Conservation (phyloP, 1,140 invertebrate species). For the Drosophila asahinai region DNA sequence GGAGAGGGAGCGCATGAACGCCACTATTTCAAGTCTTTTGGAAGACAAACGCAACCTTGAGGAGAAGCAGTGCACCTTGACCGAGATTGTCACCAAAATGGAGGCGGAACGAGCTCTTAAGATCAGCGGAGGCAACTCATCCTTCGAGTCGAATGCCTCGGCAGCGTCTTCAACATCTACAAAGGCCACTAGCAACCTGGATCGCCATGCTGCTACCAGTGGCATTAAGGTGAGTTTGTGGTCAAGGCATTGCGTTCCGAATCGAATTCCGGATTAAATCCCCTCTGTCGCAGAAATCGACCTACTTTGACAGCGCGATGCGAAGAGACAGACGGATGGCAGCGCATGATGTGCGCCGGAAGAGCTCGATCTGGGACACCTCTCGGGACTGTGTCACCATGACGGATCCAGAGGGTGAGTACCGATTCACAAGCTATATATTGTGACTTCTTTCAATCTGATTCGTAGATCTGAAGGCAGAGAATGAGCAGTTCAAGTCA, state of each 20-base stretch:
- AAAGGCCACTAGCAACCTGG: no score
- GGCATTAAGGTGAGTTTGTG: no score
- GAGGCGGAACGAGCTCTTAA: constrained; percentile 26
- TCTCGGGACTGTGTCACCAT: constrained; percentile 37
- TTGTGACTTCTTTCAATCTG: no score
- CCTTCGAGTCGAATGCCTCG: constrained; percentile 55
- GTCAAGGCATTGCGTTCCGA: no score
- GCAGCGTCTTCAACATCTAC: neutral
- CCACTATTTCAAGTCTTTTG: constrained; percentile 57
- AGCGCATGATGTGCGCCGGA: constrained; percentile 32
- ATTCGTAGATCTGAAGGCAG: no score
- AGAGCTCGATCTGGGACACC: neutral
- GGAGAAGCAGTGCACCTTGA: constrained; percentile 50
- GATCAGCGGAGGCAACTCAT: constrained; percentile 31
- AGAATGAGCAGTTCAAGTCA: constrained; percentile 43
- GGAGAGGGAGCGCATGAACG: no score
- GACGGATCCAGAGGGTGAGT: constrained; percentile 44
- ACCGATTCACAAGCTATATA: no score
- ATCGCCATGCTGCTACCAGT: no score
- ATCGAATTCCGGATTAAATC: no score
- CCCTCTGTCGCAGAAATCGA: no score
- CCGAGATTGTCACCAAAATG: constrained; percentile 53
- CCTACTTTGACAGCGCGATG: constrained; percentile 23
- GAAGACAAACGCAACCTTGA: constrained; percentile 63
- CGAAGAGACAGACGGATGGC: constrained; percentile 51